Evolutionary conservation across 2,797 vertebrate species (phyloP).

Genomic region (Crotalus adamanteus): DNA sequence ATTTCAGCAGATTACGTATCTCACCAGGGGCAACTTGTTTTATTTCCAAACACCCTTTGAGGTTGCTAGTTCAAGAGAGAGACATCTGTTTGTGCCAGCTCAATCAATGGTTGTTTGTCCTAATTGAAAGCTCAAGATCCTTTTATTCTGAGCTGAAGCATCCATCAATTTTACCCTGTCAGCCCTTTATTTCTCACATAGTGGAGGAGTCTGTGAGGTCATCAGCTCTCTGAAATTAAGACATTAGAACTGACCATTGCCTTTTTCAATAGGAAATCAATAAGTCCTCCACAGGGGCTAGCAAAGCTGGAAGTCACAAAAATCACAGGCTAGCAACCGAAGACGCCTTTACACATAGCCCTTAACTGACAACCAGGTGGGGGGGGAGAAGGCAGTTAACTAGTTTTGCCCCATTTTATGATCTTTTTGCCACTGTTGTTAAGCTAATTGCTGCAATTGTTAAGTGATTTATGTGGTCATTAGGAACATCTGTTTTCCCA

Average conservation of each 20-base stretch:
- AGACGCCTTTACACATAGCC: background rate
- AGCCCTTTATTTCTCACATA: slow-evolving; percentile 8
- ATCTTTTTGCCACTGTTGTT: background rate
- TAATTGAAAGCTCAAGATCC: slow-evolving; percentile 8
- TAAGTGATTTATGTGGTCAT: background rate
- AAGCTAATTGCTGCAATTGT: background rate
- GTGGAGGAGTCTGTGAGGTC: background rate
- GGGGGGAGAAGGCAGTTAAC: background rate
- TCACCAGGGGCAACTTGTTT: background rate
- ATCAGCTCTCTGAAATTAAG: slow-evolving; percentile 39
- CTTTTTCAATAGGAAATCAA: slow-evolving; percentile 12
- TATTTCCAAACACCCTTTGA: background rate
- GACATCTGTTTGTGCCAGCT: background rate
- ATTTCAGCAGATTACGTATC: background rate
- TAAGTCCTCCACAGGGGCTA: background rate
- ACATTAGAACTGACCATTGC: slow-evolving; percentile 4
- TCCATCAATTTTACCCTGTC: background rate
- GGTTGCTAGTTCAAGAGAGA: background rate
- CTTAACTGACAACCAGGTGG: background rate
- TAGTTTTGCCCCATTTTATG: background rate
- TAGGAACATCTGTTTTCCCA: background rate
- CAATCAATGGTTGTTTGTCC: background rate
- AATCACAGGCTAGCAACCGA: background rate
- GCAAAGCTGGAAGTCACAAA: background rate
- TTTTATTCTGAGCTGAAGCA: slow-evolving; percentile 19